Base-by-base conservation (phyloP, 1,140 invertebrate species). In the Plectus sambesii region DNA sequence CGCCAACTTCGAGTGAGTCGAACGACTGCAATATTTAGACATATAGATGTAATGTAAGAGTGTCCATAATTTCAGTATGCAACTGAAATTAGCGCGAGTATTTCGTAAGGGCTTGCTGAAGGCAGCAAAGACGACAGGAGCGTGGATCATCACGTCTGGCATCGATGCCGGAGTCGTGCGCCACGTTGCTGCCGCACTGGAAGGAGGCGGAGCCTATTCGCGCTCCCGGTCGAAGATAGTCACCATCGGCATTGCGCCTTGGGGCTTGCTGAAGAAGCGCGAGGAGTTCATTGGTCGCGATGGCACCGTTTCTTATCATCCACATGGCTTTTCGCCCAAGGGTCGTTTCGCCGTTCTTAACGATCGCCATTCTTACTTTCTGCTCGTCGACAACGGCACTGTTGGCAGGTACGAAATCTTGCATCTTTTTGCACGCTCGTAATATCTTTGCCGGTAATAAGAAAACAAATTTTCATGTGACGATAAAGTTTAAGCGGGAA, bases 121-220 rank as follows among this genome's bases (percentile, higher is more conserved):
- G 72, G 90, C 90, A 30, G 92, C 90, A 0, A 88, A 92, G 70
- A 94, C 90, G 3, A 94, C 90, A 1, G 87, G 87, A 4, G 87
- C 88, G 20, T 96, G 89, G 89, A 88, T 94, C 57, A 85, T 94
- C 57, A 93, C 88, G 2, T 85, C 84, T 51, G 90, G 90, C 60
- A 89, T 87, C 23, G 92, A 94, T 72, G 90, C 87, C 63, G 88
- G 88, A 86, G 69, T 65, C 2, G 47, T 61, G 3, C 27, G 24
- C 25, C 56, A 57, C 30, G 49, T 61, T 2, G 47, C 58, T n/a
- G 56, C 47, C 8, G 61, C 58, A n/a, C 30, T 61, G 8, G 55
- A 59, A 43, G 60, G 39, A 2, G 35, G 22, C 24, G 22, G 30
- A 12, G 27, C 24, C 3, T 51, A 47, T 2, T 46, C 35, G 23